Evolutionary conservation across 2,888 invertebrate species (phyloP).

Genomic region (Gortyna flavago): DNA sequence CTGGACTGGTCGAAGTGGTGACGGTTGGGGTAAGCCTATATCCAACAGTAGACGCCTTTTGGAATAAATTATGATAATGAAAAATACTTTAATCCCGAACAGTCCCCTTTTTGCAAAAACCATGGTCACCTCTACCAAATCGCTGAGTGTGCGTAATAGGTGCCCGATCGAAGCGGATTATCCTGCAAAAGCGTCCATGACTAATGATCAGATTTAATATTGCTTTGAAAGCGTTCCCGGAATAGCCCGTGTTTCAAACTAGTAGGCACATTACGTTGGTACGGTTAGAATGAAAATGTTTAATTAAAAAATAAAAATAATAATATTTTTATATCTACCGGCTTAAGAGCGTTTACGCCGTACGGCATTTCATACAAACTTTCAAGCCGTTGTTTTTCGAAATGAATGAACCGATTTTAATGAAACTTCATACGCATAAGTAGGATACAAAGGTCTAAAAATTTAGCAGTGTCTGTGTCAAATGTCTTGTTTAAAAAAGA

Average conservation of each 20-base stretch:
- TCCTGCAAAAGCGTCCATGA: constrained; percentile 75
- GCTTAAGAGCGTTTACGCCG: no score
- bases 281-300: constrained; percentile 26
- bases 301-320: background rate
- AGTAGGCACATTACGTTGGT: constrained; percentile 42
- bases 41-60: background rate
- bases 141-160: constrained; percentile 71
- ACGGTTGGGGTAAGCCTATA: background rate
- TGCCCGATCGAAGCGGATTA: constrained; percentile 73
- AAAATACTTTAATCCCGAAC: background rate
- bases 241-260: constrained; percentile 52
- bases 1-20: background rate
- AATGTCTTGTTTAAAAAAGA: no score
- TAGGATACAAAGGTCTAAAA: no score
- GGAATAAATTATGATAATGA: background rate
- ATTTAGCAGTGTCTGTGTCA: no score
- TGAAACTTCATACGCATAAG: no score
- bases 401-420: no score
- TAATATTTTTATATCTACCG: background rate
- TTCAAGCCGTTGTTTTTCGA: no score
- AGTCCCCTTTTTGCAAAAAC: constrained; percentile 4
- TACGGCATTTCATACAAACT: no score
- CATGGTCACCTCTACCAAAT: constrained; percentile 49
- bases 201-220: constrained; percentile 79
- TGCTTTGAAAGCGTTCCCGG: constrained; percentile 65